A percentile compares a stretch with the other conserved stretches of the same genome.
phyloP scores from a whole-genome alignment of 2,888 invertebrate genomes.

The Oxystoma pomonae region DNA sequence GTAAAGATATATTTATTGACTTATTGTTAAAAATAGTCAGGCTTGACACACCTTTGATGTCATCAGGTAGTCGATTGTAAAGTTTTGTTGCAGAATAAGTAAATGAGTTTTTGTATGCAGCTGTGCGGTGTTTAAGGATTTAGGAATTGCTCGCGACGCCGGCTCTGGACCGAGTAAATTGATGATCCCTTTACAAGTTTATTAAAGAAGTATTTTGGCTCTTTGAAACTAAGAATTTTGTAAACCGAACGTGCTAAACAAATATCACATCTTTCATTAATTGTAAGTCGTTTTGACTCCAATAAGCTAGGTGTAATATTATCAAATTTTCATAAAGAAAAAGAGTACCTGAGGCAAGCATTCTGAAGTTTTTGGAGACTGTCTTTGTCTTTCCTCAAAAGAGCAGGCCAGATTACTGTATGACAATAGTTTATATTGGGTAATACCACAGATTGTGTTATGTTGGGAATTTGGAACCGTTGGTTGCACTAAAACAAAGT shows the following conservation, averaged over 20 bases:
- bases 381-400: background rate
- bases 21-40: background rate
- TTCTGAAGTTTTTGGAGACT: constrained; percentile 6
- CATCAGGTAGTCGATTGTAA: background rate
- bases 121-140: background rate
- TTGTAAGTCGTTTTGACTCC: background rate
- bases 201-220: background rate
- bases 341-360: constrained; percentile 6
- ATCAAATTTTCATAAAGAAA: constrained; percentile 5
- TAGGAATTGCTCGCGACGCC: background rate
- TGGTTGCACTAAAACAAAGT: no score
- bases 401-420: background rate
- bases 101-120: background rate
- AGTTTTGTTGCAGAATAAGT: background rate
- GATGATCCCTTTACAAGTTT: background rate
- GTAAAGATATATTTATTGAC: no score
- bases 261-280: background rate
- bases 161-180: background rate
- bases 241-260: background rate
- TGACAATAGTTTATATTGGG: background rate
- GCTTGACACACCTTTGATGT: background rate
- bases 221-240: background rate
- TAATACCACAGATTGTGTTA: constrained; percentile 1
- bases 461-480: no score
- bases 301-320: background rate